phyloP scores from a whole-genome alignment of 2,113 vertebrate genomes.

The Damaliscus lunatus region DNA sequence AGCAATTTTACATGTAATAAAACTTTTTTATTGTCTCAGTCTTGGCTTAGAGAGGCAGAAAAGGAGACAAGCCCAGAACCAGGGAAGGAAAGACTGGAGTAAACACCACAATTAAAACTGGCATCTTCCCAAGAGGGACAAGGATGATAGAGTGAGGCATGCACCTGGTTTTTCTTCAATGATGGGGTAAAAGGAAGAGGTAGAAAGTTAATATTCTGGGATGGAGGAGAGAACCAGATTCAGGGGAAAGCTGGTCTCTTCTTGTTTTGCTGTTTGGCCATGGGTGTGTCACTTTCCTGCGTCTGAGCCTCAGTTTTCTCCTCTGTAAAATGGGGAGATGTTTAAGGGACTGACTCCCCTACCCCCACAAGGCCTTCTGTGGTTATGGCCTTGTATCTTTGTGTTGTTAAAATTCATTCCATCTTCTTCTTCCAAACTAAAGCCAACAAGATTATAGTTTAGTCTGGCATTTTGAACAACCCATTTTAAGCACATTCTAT shows the following conservation, averaged over 20 bases:
- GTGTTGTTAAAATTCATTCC: background rate
- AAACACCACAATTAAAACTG: slow-evolving; percentile 27
- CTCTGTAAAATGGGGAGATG: background rate
- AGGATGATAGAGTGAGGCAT: background rate
- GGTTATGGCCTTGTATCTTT: background rate
- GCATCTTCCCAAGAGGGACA: background rate
- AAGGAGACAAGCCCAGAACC: slow-evolving; percentile 29
- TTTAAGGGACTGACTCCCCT: background rate
- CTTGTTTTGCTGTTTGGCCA: background rate
- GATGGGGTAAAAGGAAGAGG: background rate
- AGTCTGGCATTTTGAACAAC: background rate
- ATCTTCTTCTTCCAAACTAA: background rate
- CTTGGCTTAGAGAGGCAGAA: slow-evolving; percentile 59
- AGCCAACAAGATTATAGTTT: background rate
- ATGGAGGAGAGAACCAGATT: background rate
- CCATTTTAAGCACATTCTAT: background rate
- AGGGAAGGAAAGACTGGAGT: slow-evolving; percentile 46
- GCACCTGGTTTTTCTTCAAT: background rate
- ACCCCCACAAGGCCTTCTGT: background rate
- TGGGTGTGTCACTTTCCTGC: background rate
- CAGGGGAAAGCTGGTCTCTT: background rate
- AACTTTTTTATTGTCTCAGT: slow-evolving; percentile 78
- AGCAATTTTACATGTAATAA: slow-evolving; percentile 82
- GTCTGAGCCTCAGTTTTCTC: background rate
- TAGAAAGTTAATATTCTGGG: background rate